Evolutionary conservation across 2,113 vertebrate species (phyloP).

Genomic region (rabbit (Oryctolagus cuniculus)): DNA sequence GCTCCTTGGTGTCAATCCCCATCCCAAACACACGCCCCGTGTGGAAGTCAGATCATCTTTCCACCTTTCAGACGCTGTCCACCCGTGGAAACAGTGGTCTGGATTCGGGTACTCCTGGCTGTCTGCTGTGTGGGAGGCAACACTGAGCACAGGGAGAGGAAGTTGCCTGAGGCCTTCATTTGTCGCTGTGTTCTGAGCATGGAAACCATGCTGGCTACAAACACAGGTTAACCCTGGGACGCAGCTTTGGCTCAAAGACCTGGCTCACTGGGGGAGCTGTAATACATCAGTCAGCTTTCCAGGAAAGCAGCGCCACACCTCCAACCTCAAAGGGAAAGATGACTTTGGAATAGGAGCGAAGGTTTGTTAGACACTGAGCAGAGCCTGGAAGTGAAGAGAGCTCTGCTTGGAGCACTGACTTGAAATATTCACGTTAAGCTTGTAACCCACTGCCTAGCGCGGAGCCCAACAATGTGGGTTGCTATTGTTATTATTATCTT

Average conservation of each 20-base stretch:
- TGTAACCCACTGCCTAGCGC: background rate
- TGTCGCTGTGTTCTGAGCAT: background rate
- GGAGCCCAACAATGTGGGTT: background rate
- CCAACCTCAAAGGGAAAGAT: background rate
- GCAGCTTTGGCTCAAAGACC: background rate
- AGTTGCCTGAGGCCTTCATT: background rate
- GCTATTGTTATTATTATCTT: background rate
- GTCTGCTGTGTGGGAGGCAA: background rate
- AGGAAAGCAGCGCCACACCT: background rate
- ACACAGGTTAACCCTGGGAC: background rate
- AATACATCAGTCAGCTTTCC: background rate
- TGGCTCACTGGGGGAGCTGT: fast-evolving
- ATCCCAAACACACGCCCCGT: fast-evolving
- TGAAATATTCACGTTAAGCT: fast-evolving
- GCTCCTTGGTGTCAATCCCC: background rate
- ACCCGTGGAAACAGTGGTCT: fast-evolving
- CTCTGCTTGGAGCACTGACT: too few relatives aligned
- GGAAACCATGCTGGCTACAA: background rate
- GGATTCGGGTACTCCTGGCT: background rate
- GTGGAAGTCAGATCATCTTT: background rate
- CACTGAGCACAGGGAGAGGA: background rate
- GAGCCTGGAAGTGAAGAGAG: background rate
- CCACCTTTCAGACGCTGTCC: background rate
- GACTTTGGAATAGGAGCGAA: background rate
- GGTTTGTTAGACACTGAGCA: background rate